Conservation (phyloP, 2,888 invertebrate genomes). For the Drosophila greeni region DNA sequence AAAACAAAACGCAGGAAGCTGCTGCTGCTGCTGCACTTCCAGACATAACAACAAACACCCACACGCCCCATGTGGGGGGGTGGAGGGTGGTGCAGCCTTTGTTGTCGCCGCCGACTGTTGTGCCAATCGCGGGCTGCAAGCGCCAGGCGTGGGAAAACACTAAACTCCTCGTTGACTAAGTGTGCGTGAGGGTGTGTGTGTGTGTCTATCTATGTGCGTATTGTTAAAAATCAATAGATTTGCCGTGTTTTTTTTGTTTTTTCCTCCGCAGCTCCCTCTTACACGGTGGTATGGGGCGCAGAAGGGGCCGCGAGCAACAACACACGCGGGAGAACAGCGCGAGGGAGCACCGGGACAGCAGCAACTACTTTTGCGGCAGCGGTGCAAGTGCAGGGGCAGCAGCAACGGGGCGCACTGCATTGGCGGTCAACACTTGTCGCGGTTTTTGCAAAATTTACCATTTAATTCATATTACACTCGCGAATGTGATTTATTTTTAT, state of each 20-base stretch:
- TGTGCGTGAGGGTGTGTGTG: slow-evolving; percentile 7
- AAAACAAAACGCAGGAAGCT: slow-evolving; percentile 43
- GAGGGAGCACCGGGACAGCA: slow-evolving; percentile 19
- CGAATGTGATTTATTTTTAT: slow-evolving; percentile 14
- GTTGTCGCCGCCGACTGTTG: slow-evolving; percentile 29
- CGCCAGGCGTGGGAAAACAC: slow-evolving; percentile 21
- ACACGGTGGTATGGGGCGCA: not conserved
- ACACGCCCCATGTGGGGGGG: not conserved
- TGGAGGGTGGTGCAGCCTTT: slow-evolving; percentile 5
- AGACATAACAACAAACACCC: slow-evolving; percentile 35
- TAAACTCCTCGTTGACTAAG: slow-evolving; percentile 9
- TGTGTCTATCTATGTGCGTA: slow-evolving; percentile 41
- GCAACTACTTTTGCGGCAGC: slow-evolving; percentile 1
- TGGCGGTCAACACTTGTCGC: slow-evolving; percentile 26
- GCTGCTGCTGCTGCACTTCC: slow-evolving; percentile 15
- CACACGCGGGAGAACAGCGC: slow-evolving; percentile 14
- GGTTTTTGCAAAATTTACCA: slow-evolving; percentile 21
- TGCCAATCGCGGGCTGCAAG: slow-evolving; percentile 4
- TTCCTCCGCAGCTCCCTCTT: slow-evolving; percentile 26
- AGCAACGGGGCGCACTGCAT: not conserved
- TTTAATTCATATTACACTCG: slow-evolving; percentile 34
- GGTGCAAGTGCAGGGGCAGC: not conserved
- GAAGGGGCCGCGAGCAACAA: slow-evolving; percentile 12
- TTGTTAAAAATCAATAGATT: slow-evolving; percentile 68
- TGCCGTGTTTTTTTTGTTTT: slow-evolving; percentile 46